Base-by-base conservation (phyloP, 1,140 invertebrate species). In the Aphis gossypii region DNA sequence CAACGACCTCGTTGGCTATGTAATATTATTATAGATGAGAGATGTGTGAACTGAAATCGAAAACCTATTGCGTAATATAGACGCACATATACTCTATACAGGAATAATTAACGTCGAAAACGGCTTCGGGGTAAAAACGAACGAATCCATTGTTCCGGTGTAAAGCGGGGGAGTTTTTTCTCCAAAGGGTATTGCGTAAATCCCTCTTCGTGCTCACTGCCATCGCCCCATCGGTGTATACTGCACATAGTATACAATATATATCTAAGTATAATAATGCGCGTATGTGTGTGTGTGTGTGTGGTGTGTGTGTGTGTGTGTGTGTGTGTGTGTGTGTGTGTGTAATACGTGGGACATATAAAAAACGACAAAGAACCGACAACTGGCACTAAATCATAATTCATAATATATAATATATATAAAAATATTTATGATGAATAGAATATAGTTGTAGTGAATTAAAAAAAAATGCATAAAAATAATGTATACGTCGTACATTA, bases 171-270 rank as follows among this genome's bases (percentile, higher is more conserved):
- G 76, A 56, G 35, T 56, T 48, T 92, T 82, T 92, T 82, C 9
- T 82, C 23, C 44, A 82, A 90, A 90, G 88, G 88, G 88, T 60
- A 92, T 92, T 92, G 91, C 76, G 76, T 92, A 83, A 92, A 92
- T 84, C 91, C 91, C 82, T 84, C 46, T 60, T 68, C 38, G 38
- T 68, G 25, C 9, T 14, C 21, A 21, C 88, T 44, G 35, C 38
- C 21, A 60, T 25, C 56, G 21, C n/a, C 35, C 23, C 21, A 60
- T 25, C 56, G 21, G 25, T 54, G 76, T 90, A 30, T 38, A 38
- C 23, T 76, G 60, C n/a, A 76, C n/a, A 76, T n/a, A 35, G 20
- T 76, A 18, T 76, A n/a, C n/a, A 76, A n/a, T n/a, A 76, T 68
- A 68, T 68, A 76, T 76, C 38, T 41, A 5, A 14, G 30, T 68